Conservation (phyloP, 2,113 vertebrate genomes). For the Mugil cephalus region DNA sequence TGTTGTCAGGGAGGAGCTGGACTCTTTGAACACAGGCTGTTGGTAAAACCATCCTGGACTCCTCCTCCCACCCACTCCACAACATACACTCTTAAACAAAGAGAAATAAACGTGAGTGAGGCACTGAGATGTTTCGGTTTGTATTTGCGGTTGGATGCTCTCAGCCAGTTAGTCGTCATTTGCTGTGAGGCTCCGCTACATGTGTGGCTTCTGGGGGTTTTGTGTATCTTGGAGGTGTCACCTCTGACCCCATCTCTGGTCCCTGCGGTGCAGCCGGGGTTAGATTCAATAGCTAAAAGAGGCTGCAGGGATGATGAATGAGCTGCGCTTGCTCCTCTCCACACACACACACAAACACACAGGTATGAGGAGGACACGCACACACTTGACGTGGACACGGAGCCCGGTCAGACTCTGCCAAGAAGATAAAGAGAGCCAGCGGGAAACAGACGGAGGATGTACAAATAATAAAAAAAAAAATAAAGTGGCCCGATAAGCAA, state of each 20-base stretch:
- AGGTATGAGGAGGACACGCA: not conserved
- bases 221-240: constrained; percentile 7
- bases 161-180: constrained; percentile 5
- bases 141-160: not conserved
- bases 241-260: constrained; percentile 32
- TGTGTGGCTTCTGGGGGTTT: constrained; percentile 10
- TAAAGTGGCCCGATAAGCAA: constrained; percentile 12
- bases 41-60: no score
- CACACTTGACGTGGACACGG: not conserved
- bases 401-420: constrained; percentile 7
- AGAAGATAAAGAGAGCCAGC: constrained; percentile 31
- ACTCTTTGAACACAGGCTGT: no score
- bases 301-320: constrained; percentile 66
- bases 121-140: not conserved
- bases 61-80: no score
- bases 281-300: constrained; percentile 57
- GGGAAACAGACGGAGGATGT: not conserved
- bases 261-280: constrained; percentile 34
- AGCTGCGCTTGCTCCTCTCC: constrained; percentile 28
- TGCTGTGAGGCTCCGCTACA: constrained; percentile 6
- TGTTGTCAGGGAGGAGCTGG: not conserved
- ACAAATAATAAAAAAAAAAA: constrained; percentile 10
- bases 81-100: no score
- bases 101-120: no score
- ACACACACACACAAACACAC: constrained; percentile 25